Percentiles rank a stretch among this genome's conserved stretches.
phyloP scores from a whole-genome alignment of 2,797 vertebrate genomes.

The Sebastes flavidus region DNA sequence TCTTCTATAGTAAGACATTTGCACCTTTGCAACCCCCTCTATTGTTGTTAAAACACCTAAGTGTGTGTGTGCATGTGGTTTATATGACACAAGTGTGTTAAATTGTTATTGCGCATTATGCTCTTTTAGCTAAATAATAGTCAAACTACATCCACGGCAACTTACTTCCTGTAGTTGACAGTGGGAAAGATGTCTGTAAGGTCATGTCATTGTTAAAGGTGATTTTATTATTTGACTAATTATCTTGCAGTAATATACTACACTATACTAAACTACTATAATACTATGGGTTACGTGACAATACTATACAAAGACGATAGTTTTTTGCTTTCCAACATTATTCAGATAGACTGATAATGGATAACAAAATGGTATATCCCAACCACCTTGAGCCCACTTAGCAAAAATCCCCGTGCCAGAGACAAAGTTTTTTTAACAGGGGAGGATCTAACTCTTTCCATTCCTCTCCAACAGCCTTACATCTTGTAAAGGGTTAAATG shows the following conservation, averaged over 20 bases:
- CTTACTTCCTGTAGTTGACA: background rate
- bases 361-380: background rate
- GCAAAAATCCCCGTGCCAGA: background rate
- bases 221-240: background rate
- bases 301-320: background rate
- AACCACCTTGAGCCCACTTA: background rate
- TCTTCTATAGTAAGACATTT: background rate
- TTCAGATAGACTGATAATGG: background rate
- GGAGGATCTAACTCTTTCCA: background rate
- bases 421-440: background rate
- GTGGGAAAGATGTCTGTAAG: background rate
- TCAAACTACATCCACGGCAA: background rate
- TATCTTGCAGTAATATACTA: background rate
- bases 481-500: slow-evolving; percentile 73
- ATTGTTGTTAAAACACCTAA: background rate
- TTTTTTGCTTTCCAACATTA: background rate
- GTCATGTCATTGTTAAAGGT: background rate
- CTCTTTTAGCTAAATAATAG: background rate
- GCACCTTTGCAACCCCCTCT: background rate
- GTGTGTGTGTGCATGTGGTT: background rate
- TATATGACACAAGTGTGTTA: background rate
- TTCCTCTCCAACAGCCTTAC: slow-evolving; percentile 17
- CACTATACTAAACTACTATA: background rate
- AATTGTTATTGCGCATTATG: background rate
- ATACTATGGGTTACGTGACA: background rate